These are phyloP conservation scores for Keiferia lycopersicella DNA, from an alignment of 2,888 invertebrate genomes.

Conservation along the genomic window DNA sequence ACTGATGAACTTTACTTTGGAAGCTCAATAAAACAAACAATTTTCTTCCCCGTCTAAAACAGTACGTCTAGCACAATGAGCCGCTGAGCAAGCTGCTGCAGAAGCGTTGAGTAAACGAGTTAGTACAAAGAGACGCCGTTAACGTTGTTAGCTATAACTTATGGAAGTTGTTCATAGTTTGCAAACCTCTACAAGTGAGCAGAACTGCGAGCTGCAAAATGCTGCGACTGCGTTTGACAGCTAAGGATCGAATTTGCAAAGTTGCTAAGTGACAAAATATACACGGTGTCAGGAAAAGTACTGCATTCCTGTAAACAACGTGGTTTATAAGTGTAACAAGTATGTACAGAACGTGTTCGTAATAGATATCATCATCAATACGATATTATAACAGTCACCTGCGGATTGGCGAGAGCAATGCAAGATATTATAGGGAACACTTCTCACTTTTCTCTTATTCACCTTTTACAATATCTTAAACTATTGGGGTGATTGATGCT, in stretches of 20 bases:
- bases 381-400: no score
- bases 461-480: no score
- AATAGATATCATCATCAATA: no score
- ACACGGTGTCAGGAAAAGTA: not conserved
- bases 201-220: slow-evolving; percentile 2
- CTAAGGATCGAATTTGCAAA: not conserved
- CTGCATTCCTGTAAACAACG: no score
- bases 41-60: not conserved
- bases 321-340: not conserved
- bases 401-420: no score
- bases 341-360: no score
- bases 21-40: not conserved
- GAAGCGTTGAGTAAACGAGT: not conserved
- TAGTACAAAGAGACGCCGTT: slow-evolving; percentile 1
- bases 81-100: not conserved
- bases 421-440: no score
- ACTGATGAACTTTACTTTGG: not conserved
- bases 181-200: slow-evolving; percentile 5
- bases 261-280: not conserved
- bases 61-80: not conserved
- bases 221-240: slow-evolving; percentile 7
- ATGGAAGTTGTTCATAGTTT: slow-evolving; percentile 13
- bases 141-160: not conserved
- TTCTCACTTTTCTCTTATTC: no score
- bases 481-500: no score